A percentile compares a stretch with the other conserved stretches of the same genome.
phyloP scores from a whole-genome alignment of 1,140 invertebrate species.

The Cyclargus thomasi region DNA sequence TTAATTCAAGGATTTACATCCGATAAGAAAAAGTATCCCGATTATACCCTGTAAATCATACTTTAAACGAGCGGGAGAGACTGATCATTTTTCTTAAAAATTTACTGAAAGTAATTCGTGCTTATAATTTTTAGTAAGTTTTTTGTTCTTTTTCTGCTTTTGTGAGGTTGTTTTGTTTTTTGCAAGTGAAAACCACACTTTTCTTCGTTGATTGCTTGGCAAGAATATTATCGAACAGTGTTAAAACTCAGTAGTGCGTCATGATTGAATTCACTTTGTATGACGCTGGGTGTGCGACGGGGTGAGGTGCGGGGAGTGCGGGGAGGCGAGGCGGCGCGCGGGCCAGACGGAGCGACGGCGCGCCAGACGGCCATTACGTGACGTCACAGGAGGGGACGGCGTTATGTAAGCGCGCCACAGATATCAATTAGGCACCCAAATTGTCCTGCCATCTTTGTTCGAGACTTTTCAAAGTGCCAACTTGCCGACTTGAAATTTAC shows the following conservation, averaged over 20 bases:
- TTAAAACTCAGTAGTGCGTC: slow-evolving; percentile 1
- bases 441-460: slow-evolving; percentile 16
- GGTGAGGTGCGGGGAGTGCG: slow-evolving; percentile 27
- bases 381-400: slow-evolving; percentile 48
- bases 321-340: slow-evolving; percentile 29
- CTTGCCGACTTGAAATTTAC: neutral
- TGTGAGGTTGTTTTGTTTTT: neutral
- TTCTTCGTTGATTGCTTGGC: neutral
- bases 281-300: slow-evolving; percentile 34
- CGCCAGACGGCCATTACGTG: slow-evolving; percentile 49
- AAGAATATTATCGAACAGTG: neutral
- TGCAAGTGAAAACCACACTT: neutral
- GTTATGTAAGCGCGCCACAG: slow-evolving; percentile 46
- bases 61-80: neutral
- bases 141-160: neutral
- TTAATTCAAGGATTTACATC: neutral
- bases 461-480: neutral
- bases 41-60: neutral
- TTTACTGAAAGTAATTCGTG: neutral
- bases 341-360: slow-evolving; percentile 54
- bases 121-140: too few species aligned
- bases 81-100: neutral
- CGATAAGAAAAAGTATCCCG: neutral
- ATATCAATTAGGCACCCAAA: slow-evolving; percentile 40
- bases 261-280: slow-evolving; percentile 28